Evolutionary conservation across 2,888 invertebrate species (phyloP).

Genomic region (Chironomus tentans): DNA sequence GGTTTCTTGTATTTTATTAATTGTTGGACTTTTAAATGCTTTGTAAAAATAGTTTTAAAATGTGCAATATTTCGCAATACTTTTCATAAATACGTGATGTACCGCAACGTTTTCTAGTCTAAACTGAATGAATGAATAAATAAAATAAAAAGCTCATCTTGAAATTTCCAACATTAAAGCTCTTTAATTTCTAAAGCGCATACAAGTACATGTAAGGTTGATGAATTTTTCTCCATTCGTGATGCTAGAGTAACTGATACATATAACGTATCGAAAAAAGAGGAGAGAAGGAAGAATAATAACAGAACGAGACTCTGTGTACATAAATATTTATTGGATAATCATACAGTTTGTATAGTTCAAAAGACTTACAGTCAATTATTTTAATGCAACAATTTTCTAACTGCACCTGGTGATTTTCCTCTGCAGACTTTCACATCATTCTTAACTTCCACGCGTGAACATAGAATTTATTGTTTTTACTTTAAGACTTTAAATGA

Average conservation of each 20-base stretch:
- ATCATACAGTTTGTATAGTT: slow-evolving; percentile 21
- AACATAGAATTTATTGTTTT: too few relatives aligned
- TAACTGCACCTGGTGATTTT: slow-evolving; percentile 26
- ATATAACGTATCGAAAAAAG: background rate
- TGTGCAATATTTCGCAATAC: too few relatives aligned
- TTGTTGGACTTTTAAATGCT: too few relatives aligned
- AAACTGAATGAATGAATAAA: background rate
- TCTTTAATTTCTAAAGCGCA: background rate
- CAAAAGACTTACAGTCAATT: slow-evolving; percentile 20
- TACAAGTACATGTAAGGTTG: background rate
- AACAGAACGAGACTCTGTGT: background rate
- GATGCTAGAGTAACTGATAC: background rate
- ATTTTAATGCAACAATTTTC: slow-evolving; percentile 27
- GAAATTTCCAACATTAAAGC: background rate
- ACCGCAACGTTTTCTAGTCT: background rate
- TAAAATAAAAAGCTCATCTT: background rate
- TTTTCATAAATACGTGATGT: too few relatives aligned
- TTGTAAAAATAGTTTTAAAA: too few relatives aligned
- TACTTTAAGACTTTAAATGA: background rate
- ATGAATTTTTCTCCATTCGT: background rate
- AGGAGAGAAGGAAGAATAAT: background rate
- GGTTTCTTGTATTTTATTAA: background rate
- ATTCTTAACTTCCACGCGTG: background rate
- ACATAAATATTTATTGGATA: slow-evolving; percentile 27
- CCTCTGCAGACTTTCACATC: background rate